Evolutionary conservation across 2,888 invertebrate genomes (phyloP), one percentile per base, ranked within the genome.

Genomic region (Mesorhabditis belari): DNA sequence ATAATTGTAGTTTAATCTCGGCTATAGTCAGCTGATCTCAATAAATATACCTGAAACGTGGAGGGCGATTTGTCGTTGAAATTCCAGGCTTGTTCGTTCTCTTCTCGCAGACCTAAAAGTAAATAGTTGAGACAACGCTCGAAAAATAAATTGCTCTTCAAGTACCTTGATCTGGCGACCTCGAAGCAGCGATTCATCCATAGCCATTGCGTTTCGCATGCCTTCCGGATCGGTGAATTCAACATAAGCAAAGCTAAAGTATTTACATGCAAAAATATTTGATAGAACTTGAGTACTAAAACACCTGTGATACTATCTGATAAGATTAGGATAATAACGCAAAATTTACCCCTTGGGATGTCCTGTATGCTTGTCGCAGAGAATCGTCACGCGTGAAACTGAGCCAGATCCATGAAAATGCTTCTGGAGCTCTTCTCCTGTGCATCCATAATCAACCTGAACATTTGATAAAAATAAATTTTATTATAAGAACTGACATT

Each of bases 381-480:
- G 87, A 82, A 99, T 99, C 70, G 98, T 99, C 68, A 99, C 96
- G 83, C 98, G 87, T 85, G 98, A 96, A 67, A 98, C 92, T 69
- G 94, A 92, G 60, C 98, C 98, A 85, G 98, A 99, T 35, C 96
- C 96, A 85, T 98, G 96, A 83, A 98, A 98, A 84, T 98, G 98
- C 76, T 92, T 90, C 81, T 98, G 96, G 64, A 98, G 83, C 83
- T 98, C 98, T 83, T 96, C 96, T 27, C 98, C 98, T 2, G 96
- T 96, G 49, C 96, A 93, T 12, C 93, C 94, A 83, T 98, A 98
- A 83, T 98, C 98, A 60, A 98, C 88, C 83, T 84, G 57, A 55
- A 57, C 53, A 12, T 44, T 44, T n/a, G n/a, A n/a, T n/a, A n/a
- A 50, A 12, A n/a, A 4, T 28, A 52, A 57, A 57, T 12, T 12